Base-by-base conservation (phyloP, 2,888 invertebrate genomes). In the Brachypterus glaber region DNA sequence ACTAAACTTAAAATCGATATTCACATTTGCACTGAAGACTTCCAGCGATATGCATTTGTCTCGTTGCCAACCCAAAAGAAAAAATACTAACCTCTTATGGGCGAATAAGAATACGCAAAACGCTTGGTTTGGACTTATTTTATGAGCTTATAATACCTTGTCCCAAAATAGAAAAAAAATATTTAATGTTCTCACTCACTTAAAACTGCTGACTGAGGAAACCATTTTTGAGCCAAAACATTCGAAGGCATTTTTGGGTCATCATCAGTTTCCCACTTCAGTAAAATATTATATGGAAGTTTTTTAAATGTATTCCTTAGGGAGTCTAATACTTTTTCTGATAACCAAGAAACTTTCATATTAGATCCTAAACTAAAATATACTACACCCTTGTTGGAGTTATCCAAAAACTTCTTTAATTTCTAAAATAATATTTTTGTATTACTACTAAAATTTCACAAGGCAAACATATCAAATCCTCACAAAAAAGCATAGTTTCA, bases 221-320 rank as follows among this genome's bases (percentile, higher is more conserved):
- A 3, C 45, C 39, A 40, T 33, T 32, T 39, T 4, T 31, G 24
- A 8, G 46, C 32, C 18, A 60, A 57, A 1, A 70, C 53, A 43
- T 61, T 61, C n/a, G 51, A 37, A 7, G 62, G 56, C 45, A 57
- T 49, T 21, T 52, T 53, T n/a, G 54, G 54, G 21, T 63, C 38
- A 14, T 51, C 37, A 7, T 52, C 53, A 3, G 53, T 52, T 42
- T 66, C 66, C 60, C 60, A 66, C 48, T 66, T 67, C 62, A 63
- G 64, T 3, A 68, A 30, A 9, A 67, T 53, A 40, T 54, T 55
- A 26, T 62, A 60, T 1, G 50, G 50, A 25, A 47, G 35, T 12
- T 35, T 37, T 4, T 12, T 21, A 29, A 48, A 48, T 3, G 38
- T 39, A 8, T 34, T 24, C 24, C 43, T 35, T 13, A 48, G 12